phyloP scores from a whole-genome alignment of 2,797 vertebrate species.

The Ambastaia sidthimunki region DNA sequence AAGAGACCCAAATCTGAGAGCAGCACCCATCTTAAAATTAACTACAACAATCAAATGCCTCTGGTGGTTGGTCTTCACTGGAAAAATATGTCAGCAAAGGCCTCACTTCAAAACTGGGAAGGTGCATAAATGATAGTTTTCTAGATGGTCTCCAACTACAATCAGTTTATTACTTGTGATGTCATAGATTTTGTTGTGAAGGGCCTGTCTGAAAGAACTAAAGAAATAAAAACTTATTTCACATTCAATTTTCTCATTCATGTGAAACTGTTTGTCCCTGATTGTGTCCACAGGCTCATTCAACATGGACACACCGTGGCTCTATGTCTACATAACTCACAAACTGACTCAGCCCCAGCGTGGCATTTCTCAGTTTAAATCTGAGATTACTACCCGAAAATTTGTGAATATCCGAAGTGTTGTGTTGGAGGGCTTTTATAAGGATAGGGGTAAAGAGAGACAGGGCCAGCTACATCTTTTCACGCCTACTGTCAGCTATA shows the following conservation, averaged over 20 bases:
- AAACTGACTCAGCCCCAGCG: constrained; percentile 78
- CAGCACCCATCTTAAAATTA: constrained; percentile 83
- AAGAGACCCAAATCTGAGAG: constrained; percentile 74
- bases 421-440: constrained; percentile 77
- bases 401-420: constrained; percentile 80
- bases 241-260: not conserved
- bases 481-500: constrained; percentile 77
- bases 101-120: constrained; percentile 82
- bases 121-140: constrained; percentile 67
- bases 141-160: not conserved
- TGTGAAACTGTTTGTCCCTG: not conserved
- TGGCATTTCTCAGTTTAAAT: constrained; percentile 73
- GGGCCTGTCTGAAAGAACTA: not conserved
- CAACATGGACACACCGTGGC: constrained; percentile 86
- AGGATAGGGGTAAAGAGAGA: constrained; percentile 72
- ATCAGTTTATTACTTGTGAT: not conserved
- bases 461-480: constrained; percentile 80
- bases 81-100: constrained; percentile 74
- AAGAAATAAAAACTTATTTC: not conserved
- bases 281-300: constrained; percentile 74
- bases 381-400: constrained; percentile 80
- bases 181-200: not conserved
- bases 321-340: constrained; percentile 78
- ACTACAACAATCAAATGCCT: constrained; percentile 77
- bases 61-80: constrained; percentile 81